These are phyloP conservation scores for Drosophila ficusphila DNA, from an alignment of 1,140 invertebrate genomes.

Conservation along the genomic window DNA sequence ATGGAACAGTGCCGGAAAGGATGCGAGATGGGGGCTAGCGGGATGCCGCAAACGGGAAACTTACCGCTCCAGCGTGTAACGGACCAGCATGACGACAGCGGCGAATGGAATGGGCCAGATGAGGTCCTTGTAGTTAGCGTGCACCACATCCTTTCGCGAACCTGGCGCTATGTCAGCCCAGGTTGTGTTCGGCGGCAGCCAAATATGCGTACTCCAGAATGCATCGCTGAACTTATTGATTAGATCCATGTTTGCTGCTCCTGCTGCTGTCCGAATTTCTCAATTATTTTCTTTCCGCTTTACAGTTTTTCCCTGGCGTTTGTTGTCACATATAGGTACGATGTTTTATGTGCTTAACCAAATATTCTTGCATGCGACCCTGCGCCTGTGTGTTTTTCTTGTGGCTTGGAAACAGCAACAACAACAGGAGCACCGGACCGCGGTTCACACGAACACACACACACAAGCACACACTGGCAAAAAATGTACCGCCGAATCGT, in stretches of 20 bases:
- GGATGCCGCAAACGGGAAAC: slow-evolving; percentile 25
- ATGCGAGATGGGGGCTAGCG: neutral
- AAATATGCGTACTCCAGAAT: slow-evolving; percentile 93
- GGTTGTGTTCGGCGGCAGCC: slow-evolving; percentile 95
- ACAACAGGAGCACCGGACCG: slow-evolving; percentile 15
- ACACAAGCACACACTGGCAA: slow-evolving; percentile 14
- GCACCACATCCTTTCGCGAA: slow-evolving; percentile 89
- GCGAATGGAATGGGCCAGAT: slow-evolving; percentile 93
- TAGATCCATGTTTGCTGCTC: slow-evolving; percentile 61
- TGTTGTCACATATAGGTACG: slow-evolving; percentile 22
- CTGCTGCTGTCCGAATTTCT: slow-evolving; percentile 4
- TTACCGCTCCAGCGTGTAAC: slow-evolving; percentile 93
- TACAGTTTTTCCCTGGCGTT: slow-evolving; percentile 19
- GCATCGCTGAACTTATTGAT: slow-evolving; percentile 83
- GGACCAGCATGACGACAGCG: slow-evolving; percentile 89
- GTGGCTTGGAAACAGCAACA: slow-evolving; percentile 1
- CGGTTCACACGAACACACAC: slow-evolving; percentile 4
- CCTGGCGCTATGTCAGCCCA: slow-evolving; percentile 94
- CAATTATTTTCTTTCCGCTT: slow-evolving; percentile 3
- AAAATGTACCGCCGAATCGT: slow-evolving; percentile 19
- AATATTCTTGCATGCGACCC: slow-evolving; percentile 6
- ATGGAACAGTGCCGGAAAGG: neutral
- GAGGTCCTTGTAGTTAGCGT: slow-evolving; percentile 93
- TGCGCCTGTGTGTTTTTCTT: slow-evolving; percentile 1
- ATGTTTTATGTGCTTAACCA: neutral